Percentiles rank a stretch among this genome's conserved stretches.
Evolutionary conservation across 1,140 invertebrate species (phyloP).

Genomic region (Lasaia peninsularis): DNA sequence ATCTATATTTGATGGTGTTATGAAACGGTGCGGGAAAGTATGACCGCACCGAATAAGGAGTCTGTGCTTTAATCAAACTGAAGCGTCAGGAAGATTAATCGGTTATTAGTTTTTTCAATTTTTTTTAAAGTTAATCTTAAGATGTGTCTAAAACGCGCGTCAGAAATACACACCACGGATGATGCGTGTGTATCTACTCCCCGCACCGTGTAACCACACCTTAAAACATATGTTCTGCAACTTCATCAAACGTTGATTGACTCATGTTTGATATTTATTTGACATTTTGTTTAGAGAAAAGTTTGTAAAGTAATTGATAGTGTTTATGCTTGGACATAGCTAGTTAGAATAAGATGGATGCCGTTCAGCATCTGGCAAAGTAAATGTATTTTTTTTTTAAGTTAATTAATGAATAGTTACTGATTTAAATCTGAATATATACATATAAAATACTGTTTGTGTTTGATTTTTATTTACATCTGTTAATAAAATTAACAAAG

Average conservation of each 20-base stretch:
- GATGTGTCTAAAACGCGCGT: too few relatives aligned
- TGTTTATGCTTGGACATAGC: constrained; percentile 69
- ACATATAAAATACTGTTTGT: constrained; percentile 63
- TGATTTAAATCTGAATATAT: constrained; percentile 74
- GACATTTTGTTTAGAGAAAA: constrained; percentile 39
- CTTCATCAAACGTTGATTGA: background rate
- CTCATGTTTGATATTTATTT: background rate
- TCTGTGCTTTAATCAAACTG: too few relatives aligned
- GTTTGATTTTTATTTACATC: background rate
- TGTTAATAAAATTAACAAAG: too few relatives aligned
- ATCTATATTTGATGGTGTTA: too few relatives aligned
- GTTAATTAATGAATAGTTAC: constrained; percentile 70
- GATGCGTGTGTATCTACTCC: too few relatives aligned
- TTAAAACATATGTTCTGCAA: background rate
- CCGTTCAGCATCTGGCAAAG: constrained; percentile 50
- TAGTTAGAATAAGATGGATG: constrained; percentile 61
- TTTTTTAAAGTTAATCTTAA: too few relatives aligned
- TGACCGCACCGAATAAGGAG: too few relatives aligned
- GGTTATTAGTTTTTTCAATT: too few relatives aligned
- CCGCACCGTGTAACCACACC: too few relatives aligned
- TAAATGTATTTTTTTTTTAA: constrained; percentile 70
- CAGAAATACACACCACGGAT: too few relatives aligned
- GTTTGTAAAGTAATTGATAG: constrained; percentile 69
- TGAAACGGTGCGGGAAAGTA: too few relatives aligned
- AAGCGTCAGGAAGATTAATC: too few relatives aligned